Evolutionary conservation across 1,140 invertebrate genomes (phyloP).

Genomic region (Bombus polaris): DNA sequence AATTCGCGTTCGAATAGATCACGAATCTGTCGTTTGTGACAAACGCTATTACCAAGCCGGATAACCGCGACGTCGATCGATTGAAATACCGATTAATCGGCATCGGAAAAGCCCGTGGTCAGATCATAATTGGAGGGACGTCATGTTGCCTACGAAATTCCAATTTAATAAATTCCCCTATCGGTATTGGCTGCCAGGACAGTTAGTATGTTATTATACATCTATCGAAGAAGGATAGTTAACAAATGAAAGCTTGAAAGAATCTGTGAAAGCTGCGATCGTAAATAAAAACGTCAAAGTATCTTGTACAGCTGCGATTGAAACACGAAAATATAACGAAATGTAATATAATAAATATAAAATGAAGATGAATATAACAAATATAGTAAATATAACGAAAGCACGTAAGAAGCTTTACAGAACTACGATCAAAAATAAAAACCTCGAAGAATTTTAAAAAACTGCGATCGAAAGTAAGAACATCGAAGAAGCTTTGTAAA

Average conservation of each 20-base stretch:
- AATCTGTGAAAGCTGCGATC: background rate
- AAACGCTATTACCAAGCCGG: conserved; percentile 23
- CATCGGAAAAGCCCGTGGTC: conserved; percentile 18
- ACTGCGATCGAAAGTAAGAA: too few species aligned
- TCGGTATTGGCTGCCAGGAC: background rate
- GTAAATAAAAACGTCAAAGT: background rate
- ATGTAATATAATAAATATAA: too few species aligned
- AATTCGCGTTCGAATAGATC: conserved; percentile 30
- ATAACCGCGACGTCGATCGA: conserved; percentile 38
- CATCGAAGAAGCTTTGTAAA: too few species aligned
- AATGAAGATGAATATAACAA: background rate
- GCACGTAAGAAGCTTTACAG: too few species aligned
- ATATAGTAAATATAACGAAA: too few species aligned
- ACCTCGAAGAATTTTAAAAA: too few species aligned
- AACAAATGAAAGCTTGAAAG: background rate
- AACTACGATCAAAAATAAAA: too few species aligned
- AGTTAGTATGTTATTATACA: background rate
- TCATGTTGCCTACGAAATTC: conserved; percentile 1
- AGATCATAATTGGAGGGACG: conserved; percentile 14
- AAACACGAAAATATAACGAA: too few species aligned
- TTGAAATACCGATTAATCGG: conserved; percentile 38
- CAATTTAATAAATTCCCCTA: conserved; percentile 15
- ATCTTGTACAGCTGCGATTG: too few species aligned
- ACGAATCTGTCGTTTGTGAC: conserved; percentile 32
- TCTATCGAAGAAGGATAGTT: background rate